These are phyloP conservation scores for Callyntrura guangdongensis DNA, from an alignment of 2,888 invertebrate genomes.

Conservation along the genomic window DNA sequence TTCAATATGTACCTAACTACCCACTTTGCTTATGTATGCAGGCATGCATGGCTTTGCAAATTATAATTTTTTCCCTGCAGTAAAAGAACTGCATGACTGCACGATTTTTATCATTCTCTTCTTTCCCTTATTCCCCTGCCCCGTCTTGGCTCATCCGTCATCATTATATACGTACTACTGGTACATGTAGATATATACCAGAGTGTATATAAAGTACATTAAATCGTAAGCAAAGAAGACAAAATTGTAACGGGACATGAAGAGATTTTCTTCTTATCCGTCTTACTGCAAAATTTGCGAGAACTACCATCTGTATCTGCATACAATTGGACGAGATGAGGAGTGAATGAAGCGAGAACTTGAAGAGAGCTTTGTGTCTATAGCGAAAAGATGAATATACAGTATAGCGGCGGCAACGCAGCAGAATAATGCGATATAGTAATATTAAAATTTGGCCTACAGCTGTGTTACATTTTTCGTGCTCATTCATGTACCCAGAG, in stretches of 20 bases:
- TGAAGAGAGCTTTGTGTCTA: not conserved
- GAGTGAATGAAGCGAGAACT: not conserved
- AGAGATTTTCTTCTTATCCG: not conserved
- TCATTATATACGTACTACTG: not conserved
- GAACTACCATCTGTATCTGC: not conserved
- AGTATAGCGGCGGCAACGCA: not conserved
- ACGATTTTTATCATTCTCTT: conserved; percentile 68
- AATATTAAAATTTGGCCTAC: not conserved
- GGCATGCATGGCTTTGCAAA: conserved; percentile 23
- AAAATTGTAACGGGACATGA: conserved; percentile 72
- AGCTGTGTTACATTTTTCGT: not conserved
- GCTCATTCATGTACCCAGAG: not conserved
- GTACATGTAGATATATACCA: not conserved
- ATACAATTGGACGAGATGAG: not conserved
- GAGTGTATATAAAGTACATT: not conserved
- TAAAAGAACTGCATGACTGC: conserved; percentile 71
- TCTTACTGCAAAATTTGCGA: not conserved
- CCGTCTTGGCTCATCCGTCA: conserved; percentile 48
- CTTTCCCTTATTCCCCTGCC: not conserved
- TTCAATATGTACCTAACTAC: too few relatives aligned
- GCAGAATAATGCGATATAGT: not conserved
- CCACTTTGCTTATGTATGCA: conserved; percentile 15
- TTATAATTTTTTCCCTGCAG: conserved; percentile 2
- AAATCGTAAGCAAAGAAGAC: not conserved
- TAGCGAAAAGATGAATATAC: not conserved